Evolutionary conservation across 1,140 invertebrate species (phyloP), one percentile per base, ranked within the genome.

Genomic region (Leptopilina clavipes): DNA sequence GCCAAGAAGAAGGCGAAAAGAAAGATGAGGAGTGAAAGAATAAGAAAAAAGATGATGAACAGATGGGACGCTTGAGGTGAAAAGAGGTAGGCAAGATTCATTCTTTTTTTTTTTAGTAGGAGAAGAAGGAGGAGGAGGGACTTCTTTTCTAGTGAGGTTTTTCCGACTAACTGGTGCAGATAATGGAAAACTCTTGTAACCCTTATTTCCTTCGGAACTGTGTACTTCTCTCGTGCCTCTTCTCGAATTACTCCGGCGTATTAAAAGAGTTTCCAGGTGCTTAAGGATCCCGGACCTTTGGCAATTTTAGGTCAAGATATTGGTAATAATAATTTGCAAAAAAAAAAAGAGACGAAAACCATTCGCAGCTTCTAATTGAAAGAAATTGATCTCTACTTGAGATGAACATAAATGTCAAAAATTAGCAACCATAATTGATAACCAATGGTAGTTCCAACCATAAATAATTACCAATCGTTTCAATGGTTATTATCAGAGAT

Each of bases 151-250:
- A 70, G 74, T 73, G 72, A 81, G 76, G 22, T 78, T 56, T 31
- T 40, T 74, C 72, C 52, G 71, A 56, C 22, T 72, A 76, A 76
- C 72, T 81, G 73, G 75, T 74, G 52, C 75, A 82, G 78, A 73
- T 83, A 83, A 84, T 84, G 79, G 77, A 80, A 84, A 81, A 82
- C 82, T 82, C 80, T 81, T 84, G 80, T 76, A 83, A 70, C 80
- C 59, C 78, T 82, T 79, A 80, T 76, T 82, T 81, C 65, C 77
- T 75, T 56, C 31, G 19, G 56, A 76, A 81, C 77, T 76, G 73
- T 76, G 59, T n/a, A n/a, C 59, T 76, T 70, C 52, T 77, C 52
- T 73, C 79, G 12, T 37, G 59, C 25, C 59, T 65, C 59, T 72
- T 71, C 40, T 73, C 59, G 59, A 77, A 71, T 79, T 79, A 77